These are phyloP conservation scores for Drosophila melanogaster DNA, from an alignment of 1,140 invertebrate genomes.

Conservation along the genomic window DNA sequence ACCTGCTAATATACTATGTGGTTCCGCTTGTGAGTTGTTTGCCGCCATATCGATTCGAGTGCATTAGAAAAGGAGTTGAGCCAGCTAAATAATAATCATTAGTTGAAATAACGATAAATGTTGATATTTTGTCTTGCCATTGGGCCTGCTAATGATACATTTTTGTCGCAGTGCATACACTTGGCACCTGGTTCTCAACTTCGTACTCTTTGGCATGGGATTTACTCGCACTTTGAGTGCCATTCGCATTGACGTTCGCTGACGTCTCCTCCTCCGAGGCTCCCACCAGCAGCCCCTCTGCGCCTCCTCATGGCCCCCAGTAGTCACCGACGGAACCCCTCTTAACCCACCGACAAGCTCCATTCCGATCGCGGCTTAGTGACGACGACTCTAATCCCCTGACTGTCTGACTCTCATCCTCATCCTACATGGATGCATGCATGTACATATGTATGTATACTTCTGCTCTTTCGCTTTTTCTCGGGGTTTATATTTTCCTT, in stretches of 20 bases:
- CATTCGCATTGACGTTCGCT: slow-evolving; percentile 43
- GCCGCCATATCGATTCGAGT: not conserved
- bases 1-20: slow-evolving; percentile 7
- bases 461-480: slow-evolving; percentile 32
- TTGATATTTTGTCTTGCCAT: not conserved
- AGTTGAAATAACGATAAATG: not conserved
- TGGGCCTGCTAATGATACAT: not conserved
- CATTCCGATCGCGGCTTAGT: slow-evolving; percentile 43
- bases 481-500: slow-evolving; percentile 31
- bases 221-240: slow-evolving; percentile 30
- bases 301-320: not conserved
- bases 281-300: not conserved
- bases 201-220: slow-evolving; percentile 33
- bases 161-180: slow-evolving; percentile 24
- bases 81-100: not conserved
- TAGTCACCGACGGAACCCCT: too few species aligned
- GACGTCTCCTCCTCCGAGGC: slow-evolving; percentile 19
- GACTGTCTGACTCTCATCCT: slow-evolving; percentile 50
- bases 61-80: not conserved
- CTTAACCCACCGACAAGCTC: not conserved
- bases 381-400: slow-evolving; percentile 52
- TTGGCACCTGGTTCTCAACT: slow-evolving; percentile 32
- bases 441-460: not conserved
- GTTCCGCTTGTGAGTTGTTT: too few species aligned
- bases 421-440: slow-evolving; percentile 9